phyloP scores from a whole-genome alignment of 2,888 invertebrate species.

The Hololepta plana region DNA sequence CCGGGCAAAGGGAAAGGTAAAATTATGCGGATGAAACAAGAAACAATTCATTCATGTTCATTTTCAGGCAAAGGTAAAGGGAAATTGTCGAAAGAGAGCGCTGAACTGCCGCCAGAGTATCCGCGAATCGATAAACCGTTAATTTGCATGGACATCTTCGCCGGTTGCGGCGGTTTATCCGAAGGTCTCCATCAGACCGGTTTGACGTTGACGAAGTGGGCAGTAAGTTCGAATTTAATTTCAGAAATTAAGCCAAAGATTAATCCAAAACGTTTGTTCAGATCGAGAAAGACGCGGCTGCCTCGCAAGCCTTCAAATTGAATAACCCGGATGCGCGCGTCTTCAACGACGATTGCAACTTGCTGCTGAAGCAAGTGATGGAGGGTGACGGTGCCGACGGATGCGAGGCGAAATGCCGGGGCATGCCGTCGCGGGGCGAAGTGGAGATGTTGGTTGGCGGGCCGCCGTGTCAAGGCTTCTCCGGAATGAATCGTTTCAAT shows the following conservation, averaged over 20 bases:
- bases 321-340: conserved; percentile 59
- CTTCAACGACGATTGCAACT: conserved; percentile 69
- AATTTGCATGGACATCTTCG: conserved; percentile 61
- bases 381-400: conserved; percentile 27
- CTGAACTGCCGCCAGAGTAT: conserved; percentile 24
- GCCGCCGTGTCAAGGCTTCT: conserved; percentile 80
- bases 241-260: no score
- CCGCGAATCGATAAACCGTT: conserved; percentile 33
- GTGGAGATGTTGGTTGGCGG: conserved; percentile 74
- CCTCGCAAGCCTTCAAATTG: conserved; percentile 60
- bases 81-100: no score
- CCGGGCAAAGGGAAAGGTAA: conserved; percentile 43
- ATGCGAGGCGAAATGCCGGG: conserved; percentile 10
- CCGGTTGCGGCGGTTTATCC: conserved; percentile 71
- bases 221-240: conserved; percentile 22
- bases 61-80: conserved; percentile 43
- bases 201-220: conserved; percentile 55
- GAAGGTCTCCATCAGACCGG: conserved; percentile 55
- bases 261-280: conserved; percentile 10
- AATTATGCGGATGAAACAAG: conserved; percentile 1
- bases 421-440: conserved; percentile 55
- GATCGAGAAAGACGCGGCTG: conserved; percentile 58
- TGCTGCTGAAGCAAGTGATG: conserved; percentile 47
- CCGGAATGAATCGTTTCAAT: conserved; percentile 79
- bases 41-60: conserved; percentile 1